A percentile compares a stretch with the other conserved stretches of the same genome.
Evolutionary conservation across 2,888 invertebrate species (phyloP).

Genomic region (Digitonthophagus gazella): DNA sequence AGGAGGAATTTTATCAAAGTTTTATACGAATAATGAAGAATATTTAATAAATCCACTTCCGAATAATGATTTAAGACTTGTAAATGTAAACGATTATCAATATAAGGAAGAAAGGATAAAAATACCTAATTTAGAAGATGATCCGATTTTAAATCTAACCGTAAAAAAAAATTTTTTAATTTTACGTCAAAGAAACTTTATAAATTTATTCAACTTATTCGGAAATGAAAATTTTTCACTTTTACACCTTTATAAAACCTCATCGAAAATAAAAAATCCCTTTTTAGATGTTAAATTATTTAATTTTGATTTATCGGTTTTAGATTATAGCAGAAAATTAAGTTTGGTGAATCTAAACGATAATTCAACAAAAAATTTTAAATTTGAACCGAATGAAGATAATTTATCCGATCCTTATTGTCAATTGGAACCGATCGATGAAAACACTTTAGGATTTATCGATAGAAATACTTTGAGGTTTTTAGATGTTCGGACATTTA

Average conservation of each 20-base stretch:
- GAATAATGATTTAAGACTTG: neutral
- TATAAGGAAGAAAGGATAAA: neutral
- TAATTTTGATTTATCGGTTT: slow-evolving; percentile 13
- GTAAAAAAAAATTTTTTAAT: slow-evolving; percentile 6
- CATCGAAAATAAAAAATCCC: slow-evolving; percentile 4
- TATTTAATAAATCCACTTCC: neutral
- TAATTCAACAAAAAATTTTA: neutral
- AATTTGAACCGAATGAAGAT: neutral
- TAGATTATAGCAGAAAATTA: slow-evolving; percentile 18
- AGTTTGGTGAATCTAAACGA: slow-evolving; percentile 15
- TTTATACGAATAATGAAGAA: neutral
- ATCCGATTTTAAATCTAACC: neutral
- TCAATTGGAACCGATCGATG: slow-evolving; percentile 21
- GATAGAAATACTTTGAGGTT: slow-evolving; percentile 22
- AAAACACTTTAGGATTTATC: slow-evolving; percentile 10
- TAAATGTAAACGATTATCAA: neutral
- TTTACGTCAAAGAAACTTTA: slow-evolving; percentile 22
- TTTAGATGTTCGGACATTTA: slow-evolving; percentile 20
- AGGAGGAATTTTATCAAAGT: slow-evolving; percentile 24
- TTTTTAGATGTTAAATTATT: slow-evolving; percentile 23
- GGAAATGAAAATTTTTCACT: neutral
- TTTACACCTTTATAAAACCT: neutral
- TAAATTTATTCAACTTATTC: slow-evolving; percentile 18
- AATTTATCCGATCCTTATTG: slow-evolving; percentile 21
- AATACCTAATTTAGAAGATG: neutral